Evolutionary conservation across 1,140 invertebrate genomes (phyloP).

Genomic region (Meloidogyne chitwoodi): DNA sequence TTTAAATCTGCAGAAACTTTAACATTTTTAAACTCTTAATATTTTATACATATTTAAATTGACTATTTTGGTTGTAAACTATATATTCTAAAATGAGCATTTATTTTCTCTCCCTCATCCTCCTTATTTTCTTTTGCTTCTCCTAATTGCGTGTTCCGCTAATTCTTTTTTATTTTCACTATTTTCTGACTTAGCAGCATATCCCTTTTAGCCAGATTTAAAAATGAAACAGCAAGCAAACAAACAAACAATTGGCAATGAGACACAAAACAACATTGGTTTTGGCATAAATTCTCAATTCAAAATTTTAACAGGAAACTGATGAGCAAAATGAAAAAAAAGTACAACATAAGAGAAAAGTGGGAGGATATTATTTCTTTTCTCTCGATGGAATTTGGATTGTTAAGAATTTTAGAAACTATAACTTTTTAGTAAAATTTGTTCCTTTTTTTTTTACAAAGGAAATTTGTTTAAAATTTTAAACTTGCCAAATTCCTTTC

Average conservation of each 20-base stretch:
- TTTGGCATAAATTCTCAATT: slow-evolving; percentile 1
- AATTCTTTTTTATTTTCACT: no score
- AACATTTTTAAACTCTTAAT: neutral
- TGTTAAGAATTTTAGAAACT: neutral
- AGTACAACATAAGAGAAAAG: neutral
- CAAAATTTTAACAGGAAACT: neutral
- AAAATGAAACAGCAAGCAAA: neutral
- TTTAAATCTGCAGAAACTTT: no score
- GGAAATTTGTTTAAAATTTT: no score
- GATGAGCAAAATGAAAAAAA: neutral
- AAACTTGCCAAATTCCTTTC: no score
- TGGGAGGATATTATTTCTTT: no score
- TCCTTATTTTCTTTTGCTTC: neutral
- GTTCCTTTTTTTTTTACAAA: neutral
- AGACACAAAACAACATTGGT: neutral
- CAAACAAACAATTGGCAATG: neutral
- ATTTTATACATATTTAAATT: neutral
- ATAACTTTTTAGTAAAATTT: neutral
- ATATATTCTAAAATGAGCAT: neutral
- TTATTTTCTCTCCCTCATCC: neutral
- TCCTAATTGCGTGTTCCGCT: slow-evolving; percentile 10
- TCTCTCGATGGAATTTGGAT: neutral
- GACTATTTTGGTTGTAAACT: neutral
- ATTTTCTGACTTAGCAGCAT: neutral
- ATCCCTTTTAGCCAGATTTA: neutral